phyloP scores from a whole-genome alignment of 2,797 vertebrate genomes.

The Sebastolobus alascanus region DNA sequence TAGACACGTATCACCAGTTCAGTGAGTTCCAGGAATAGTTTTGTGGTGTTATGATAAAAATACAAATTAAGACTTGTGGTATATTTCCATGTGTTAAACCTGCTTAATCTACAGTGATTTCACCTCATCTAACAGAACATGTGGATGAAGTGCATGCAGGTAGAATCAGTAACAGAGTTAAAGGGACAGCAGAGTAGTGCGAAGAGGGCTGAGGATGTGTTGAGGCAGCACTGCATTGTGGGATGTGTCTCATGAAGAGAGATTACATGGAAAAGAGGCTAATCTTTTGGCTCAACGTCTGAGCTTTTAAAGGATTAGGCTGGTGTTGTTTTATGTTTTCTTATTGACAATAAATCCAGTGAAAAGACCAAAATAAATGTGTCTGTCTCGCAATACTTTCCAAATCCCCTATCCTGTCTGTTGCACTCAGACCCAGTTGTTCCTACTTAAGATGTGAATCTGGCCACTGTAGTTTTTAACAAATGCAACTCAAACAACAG shows the following conservation, averaged over 20 bases:
- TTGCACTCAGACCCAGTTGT: neutral
- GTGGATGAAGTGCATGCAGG: neutral
- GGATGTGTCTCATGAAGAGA: neutral
- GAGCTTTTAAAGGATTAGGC: neutral
- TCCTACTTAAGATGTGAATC: neutral
- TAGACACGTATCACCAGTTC: neutral
- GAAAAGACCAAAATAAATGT: neutral
- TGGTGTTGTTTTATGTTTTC: neutral
- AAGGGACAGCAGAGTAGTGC: neutral
- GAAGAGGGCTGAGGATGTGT: neutral
- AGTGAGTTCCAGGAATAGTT: neutral
- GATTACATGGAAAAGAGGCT: neutral
- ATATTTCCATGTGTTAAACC: neutral
- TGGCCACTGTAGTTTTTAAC: neutral
- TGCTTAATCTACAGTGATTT: neutral
- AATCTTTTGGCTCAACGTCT: neutral
- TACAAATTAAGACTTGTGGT: neutral
- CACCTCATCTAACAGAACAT: neutral
- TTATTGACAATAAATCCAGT: neutral
- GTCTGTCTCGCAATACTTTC: neutral
- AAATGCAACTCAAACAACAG: neutral
- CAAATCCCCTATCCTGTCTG: neutral
- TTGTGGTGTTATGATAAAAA: neutral
- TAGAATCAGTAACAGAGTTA: neutral
- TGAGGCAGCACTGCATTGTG: neutral